These are phyloP conservation scores for Hyphantria cunea DNA, from an alignment of 1,140 invertebrate species.

Conservation along the genomic window DNA sequence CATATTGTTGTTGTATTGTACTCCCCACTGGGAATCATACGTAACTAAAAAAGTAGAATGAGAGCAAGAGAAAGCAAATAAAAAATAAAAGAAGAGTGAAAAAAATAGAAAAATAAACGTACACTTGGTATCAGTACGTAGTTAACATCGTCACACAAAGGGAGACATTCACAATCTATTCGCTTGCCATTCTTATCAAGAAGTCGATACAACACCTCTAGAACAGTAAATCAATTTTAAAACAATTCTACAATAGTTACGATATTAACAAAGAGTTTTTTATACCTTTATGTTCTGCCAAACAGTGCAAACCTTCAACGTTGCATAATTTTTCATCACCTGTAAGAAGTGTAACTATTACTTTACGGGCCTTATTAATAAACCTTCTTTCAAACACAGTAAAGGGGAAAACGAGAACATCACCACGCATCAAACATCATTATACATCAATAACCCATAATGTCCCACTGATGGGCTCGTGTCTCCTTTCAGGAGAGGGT, in stretches of 20 bases:
- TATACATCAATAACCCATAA: no score
- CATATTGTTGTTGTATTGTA: no score
- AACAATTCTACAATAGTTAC: no score
- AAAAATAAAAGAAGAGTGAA: background rate
- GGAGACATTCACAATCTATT: constrained; percentile 82
- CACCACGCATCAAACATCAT: no score
- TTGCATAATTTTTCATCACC: constrained; percentile 83
- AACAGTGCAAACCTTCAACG: constrained; percentile 83
- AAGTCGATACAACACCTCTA: constrained; percentile 67
- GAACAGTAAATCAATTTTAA: constrained; percentile 32
- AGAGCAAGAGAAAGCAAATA: no score
- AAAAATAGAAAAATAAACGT: constrained; percentile 11
- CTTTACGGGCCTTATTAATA: no score
- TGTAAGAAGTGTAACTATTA: constrained; percentile 45
- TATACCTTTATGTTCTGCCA: constrained; percentile 83
- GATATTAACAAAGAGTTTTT: no score
- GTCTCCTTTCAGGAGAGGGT: no score
- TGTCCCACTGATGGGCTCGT: no score
- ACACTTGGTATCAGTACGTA: constrained; percentile 80
- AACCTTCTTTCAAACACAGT: no score
- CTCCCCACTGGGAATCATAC: no score
- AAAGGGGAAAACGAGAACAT: background rate
- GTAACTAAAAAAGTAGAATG: no score
- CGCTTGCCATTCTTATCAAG: constrained; percentile 71
- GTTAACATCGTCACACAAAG: constrained; percentile 85